A percentile compares a stretch with the other conserved stretches of the same genome.
Conservation (phyloP, 2,888 invertebrate genomes). For the Alviniconcha strummeri region DNA sequence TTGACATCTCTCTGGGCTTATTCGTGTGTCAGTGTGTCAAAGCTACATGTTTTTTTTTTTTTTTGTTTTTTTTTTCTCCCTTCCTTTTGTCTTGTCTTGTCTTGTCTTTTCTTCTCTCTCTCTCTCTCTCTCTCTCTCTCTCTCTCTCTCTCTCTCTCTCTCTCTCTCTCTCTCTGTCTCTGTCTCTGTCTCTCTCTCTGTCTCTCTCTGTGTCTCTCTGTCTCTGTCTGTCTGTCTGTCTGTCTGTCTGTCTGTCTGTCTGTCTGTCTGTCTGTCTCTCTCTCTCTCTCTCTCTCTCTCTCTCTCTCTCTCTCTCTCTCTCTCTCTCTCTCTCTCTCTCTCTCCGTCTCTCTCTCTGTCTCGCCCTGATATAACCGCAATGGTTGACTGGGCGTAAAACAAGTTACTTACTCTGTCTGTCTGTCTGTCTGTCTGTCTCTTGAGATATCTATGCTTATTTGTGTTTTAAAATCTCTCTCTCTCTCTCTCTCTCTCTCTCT, state of each 20-base stretch:
- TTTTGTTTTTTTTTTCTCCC: too few relatives aligned
- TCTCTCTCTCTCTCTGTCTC: slow-evolving; percentile 30
- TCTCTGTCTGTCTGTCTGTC: slow-evolving; percentile 18
- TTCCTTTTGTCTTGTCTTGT: neutral
- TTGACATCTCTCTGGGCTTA: too few relatives aligned
- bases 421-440: neutral
- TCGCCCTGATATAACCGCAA: too few relatives aligned
- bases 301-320: slow-evolving; percentile 1
- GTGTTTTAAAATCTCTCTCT: neutral
- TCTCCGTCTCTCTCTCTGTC: neutral
- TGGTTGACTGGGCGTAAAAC: too few relatives aligned
- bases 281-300: neutral
- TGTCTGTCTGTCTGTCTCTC: slow-evolving; percentile 4
- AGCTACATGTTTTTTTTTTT: too few relatives aligned
- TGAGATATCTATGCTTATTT: neutral
- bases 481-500: slow-evolving; percentile 1
- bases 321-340: neutral
- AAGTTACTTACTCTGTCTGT: too few relatives aligned
- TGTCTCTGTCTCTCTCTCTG: slow-evolving; percentile 1
- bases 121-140: slow-evolving; percentile 1
- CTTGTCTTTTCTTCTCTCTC: neutral
- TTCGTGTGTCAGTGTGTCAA: too few relatives aligned
- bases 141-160: slow-evolving; percentile 32
- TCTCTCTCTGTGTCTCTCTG: slow-evolving; percentile 5
- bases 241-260: slow-evolving; percentile 27